Percentiles rank a stretch among this genome's conserved stretches.
These are phyloP conservation scores for Hermodice carunculata DNA, from an alignment of 2,888 invertebrate genomes.

Conservation along the genomic window DNA sequence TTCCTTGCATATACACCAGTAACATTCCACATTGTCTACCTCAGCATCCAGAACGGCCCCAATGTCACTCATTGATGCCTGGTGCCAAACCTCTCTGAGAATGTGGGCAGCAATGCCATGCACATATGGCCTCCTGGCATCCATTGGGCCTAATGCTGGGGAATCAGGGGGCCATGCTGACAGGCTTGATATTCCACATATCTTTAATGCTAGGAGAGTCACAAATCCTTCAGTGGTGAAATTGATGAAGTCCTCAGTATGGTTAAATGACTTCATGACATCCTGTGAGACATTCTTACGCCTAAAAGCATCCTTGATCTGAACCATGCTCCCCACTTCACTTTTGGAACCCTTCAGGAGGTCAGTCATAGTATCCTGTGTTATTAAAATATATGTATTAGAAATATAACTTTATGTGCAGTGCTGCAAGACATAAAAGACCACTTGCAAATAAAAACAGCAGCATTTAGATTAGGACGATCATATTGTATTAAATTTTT, in stretches of 20 bases:
- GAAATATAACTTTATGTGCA: no score
- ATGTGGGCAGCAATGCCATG: neutral
- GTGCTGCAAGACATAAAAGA: no score
- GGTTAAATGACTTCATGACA: constrained; percentile 5
- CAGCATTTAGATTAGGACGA: no score
- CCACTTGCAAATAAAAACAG: no score
- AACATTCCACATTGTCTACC: neutral
- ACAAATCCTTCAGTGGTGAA: constrained; percentile 5
- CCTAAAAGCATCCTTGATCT: neutral
- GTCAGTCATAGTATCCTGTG: neutral
- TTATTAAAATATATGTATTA: no score
- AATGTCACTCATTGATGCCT: neutral
- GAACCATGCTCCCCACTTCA: neutral
- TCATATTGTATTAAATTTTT: no score
- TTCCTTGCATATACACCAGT: constrained; percentile 1
- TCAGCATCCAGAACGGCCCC: neutral
- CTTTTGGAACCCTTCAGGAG: neutral
- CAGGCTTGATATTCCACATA: neutral
- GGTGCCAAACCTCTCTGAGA: neutral
- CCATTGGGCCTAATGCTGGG: neutral
- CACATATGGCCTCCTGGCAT: neutral
- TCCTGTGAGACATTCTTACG: constrained; percentile 2
- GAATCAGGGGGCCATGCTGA: neutral
- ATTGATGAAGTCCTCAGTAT: neutral
- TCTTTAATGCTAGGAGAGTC: neutral